Conservation (phyloP, 1,140 invertebrate species). For the Zeugodacus cucurbitae region DNA sequence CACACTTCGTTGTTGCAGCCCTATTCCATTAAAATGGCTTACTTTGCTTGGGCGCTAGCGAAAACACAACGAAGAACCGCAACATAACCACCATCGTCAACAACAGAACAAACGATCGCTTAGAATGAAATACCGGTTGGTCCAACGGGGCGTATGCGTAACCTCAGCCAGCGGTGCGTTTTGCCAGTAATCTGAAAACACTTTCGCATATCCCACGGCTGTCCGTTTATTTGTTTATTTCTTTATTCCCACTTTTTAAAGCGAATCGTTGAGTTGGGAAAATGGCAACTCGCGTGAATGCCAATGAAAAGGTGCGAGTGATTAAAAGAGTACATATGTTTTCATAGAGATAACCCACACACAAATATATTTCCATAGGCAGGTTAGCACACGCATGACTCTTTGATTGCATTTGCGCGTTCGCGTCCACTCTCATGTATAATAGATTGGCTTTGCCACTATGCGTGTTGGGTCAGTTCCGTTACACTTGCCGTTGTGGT, state of each 20-base stretch:
- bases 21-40: neutral
- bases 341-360: neutral
- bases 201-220: neutral
- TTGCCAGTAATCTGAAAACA: neutral
- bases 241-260: neutral
- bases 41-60: neutral
- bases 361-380: neutral
- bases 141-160: conserved; percentile 2
- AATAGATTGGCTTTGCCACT: neutral
- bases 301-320: neutral
- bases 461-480: neutral
- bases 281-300: neutral
- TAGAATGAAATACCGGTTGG: neutral
- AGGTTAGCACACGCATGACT: too few relatives aligned
- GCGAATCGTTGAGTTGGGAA: neutral
- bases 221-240: neutral
- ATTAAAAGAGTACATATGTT: neutral
- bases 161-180: neutral
- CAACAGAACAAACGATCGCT: neutral
- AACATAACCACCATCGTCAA: neutral
- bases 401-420: too few relatives aligned
- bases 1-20: neutral
- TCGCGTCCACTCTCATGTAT: neutral
- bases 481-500: conserved; percentile 11
- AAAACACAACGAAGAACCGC: neutral